Evolutionary conservation across 2,797 vertebrate genomes (phyloP), one percentile per base, ranked within the genome.

Genomic region (Danio kyathit): DNA sequence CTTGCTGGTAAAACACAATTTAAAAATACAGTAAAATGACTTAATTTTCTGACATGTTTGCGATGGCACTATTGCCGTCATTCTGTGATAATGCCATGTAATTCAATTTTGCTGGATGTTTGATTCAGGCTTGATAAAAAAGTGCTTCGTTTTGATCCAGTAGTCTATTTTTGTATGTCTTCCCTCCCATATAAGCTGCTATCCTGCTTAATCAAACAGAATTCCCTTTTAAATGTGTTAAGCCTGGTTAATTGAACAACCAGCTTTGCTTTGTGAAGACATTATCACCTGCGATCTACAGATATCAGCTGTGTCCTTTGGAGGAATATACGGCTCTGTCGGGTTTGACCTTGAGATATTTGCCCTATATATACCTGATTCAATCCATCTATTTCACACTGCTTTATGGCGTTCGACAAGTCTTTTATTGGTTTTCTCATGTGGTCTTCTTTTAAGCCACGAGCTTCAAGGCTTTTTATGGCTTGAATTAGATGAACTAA

Each of bases 401-500:
- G 60, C 86, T 89, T 90, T 77, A 56, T 54, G 61, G 57, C 69
- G 65, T 89, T 89, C 89, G 70, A 85, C 90, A 86, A 89, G 84
- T 85, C 63, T 83, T 87, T 87, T 86, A 79, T 89, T 86, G 81
- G 56, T 87, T 84, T 86, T 82, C 66, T 86, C 40, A 56, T 41
- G 41, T 89, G 86, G 76, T 74, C 87, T 76, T 77, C 60, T 74
- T 80, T 92, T 87, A 76, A 88, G 85, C 76, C 87, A 74, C 74
- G 52, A 89, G 74, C 86, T 91, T 83, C 87, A 64, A 89, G 70
- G 48, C 84, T 82, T 91, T 92, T 88, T 88, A 74, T 60, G 84
- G 75, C 90, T 88, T 89, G 80, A 91, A 91, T 92, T 90, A 88
- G 90, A 91, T 82, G 38, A 59, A 89, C 67, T 89, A 82, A 82